A percentile compares a stretch with the other conserved stretches of the same genome.
These are phyloP conservation scores for Mythimna albipuncta DNA, from an alignment of 2,888 invertebrate genomes.

Conservation along the genomic window DNA sequence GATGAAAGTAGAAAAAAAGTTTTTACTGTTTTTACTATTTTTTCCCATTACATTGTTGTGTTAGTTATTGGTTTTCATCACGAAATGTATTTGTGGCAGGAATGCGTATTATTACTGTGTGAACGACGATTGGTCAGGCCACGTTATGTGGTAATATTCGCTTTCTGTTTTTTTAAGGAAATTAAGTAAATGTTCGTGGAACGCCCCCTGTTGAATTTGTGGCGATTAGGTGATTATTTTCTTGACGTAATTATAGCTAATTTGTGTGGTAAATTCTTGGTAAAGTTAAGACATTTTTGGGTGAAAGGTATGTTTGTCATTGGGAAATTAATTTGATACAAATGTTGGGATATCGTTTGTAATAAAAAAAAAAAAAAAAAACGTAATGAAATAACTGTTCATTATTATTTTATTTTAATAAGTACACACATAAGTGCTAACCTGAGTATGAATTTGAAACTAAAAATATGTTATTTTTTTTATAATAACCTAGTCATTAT, in stretches of 20 bases:
- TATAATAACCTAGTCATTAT: too few species aligned
- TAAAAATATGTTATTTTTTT: too few species aligned
- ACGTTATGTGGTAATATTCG: constrained; percentile 38
- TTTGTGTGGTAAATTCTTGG: constrained; percentile 19
- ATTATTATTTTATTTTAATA: too few species aligned
- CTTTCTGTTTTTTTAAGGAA: constrained; percentile 33
- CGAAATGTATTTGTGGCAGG: constrained; percentile 58
- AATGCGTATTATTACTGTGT: constrained; percentile 60
- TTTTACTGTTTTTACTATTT: constrained; percentile 43
- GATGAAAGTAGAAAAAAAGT: constrained; percentile 40
- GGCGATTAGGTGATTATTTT: constrained; percentile 43
- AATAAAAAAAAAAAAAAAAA: neutral
- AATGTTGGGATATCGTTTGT: neutral
- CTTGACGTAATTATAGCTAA: constrained; percentile 27
- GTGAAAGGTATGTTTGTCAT: neutral
- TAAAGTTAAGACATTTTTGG: constrained; percentile 44
- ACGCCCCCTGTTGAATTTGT: constrained; percentile 38
- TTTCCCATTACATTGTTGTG: constrained; percentile 47
- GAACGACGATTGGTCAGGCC: constrained; percentile 67
- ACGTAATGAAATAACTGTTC: too few species aligned
- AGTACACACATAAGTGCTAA: too few species aligned
- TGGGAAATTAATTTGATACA: constrained; percentile 6
- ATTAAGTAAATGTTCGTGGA: constrained; percentile 31
- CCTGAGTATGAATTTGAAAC: too few species aligned
- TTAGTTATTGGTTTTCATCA: constrained; percentile 69